phyloP scores from a whole-genome alignment of 1,140 invertebrate genomes.

The Pollicipes pollicipes region DNA sequence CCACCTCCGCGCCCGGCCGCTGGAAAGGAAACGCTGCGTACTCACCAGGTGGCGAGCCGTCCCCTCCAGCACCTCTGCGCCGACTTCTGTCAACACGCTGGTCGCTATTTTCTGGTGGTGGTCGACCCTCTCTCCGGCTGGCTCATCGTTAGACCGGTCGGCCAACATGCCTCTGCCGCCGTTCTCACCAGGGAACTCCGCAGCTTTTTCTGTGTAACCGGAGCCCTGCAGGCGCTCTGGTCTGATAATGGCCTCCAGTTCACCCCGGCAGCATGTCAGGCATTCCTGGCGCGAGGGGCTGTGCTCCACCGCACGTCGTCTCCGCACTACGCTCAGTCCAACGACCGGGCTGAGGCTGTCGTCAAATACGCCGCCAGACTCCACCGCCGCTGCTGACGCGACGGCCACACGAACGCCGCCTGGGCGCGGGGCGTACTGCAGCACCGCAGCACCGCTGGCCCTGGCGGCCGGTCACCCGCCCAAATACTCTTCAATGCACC shows the following conservation, averaged over 20 bases:
- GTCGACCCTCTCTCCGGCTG: background rate
- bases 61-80: background rate
- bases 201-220: background rate
- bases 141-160: background rate
- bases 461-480: background rate
- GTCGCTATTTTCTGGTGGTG: background rate
- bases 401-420: background rate
- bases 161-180: background rate
- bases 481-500: background rate
- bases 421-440: background rate
- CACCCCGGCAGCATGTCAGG: background rate
- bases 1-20: too few species aligned
- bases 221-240: background rate
- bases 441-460: background rate
- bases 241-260: background rate
- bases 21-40: background rate
- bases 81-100: background rate
- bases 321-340: slow-evolving; percentile 17
- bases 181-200: background rate
- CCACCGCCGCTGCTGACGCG: background rate
- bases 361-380: slow-evolving; percentile 15
- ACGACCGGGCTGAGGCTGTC: slow-evolving; percentile 15
- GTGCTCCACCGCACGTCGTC: slow-evolving; percentile 3
- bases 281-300: background rate
- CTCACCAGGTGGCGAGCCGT: background rate